Evolutionary conservation across 2,797 vertebrate species (phyloP), one percentile per base, ranked within the genome.

Genomic region (Uromys caudimaculatus): DNA sequence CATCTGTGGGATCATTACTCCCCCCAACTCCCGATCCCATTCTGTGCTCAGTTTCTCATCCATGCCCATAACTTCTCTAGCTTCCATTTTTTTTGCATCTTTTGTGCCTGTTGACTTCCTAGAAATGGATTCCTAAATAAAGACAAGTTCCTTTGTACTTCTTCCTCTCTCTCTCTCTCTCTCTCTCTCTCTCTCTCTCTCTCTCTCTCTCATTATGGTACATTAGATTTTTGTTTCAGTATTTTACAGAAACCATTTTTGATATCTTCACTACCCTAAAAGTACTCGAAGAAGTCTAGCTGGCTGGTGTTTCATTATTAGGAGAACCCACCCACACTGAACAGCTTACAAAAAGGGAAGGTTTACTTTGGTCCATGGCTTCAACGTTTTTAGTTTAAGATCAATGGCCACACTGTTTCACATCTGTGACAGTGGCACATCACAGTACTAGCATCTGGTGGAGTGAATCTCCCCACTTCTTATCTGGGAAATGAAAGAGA

Each of bases 141-240:
- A 64, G 41, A 81, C 19, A 54, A 23, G 24, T 12, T 38, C 32
- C 54, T 50, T 16, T 35, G 6, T 60, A 12, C 52, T 5, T n/a
- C 50, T 82, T 4, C 9, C 24, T 29, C 35, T 44, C 44, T 44
- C 44, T 44, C 44, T 44, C 44, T 44, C 44, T 44, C 44, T 44
- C 3, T 44, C 44, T 44, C 44, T 17, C 14, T 44, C 44, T 44
- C 44, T 44, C 44, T 44, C 44, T 44, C 3, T 44, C 44, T 44
- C 44, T 44, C 44, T 44, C 54, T 64, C 64, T 35, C 27, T 54
- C 8, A 12, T 2, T 77, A 24, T 86, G 85, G 35, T 6, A 6
- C 67, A 24, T 47, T 35, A n/a, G 27, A 47, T 64, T 78, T 93
- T 86, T 87, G 35, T 58, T 58, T 95, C 47, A 7, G 60, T 89